phyloP scores from a whole-genome alignment of 2,113 vertebrate genomes.

The Caranx ignobilis region DNA sequence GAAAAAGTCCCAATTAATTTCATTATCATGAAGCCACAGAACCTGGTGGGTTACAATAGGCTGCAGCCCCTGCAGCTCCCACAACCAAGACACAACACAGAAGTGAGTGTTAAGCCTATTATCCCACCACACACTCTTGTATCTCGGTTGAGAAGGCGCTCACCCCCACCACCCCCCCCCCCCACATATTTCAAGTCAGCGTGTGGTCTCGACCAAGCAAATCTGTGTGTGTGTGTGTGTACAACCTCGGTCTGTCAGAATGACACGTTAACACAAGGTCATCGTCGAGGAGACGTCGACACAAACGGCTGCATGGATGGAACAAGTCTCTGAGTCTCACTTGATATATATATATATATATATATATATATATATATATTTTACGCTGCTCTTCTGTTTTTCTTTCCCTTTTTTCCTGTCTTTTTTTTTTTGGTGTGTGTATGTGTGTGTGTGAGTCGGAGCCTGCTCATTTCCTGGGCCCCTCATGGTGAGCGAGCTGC shows the following conservation, averaged over 20 bases:
- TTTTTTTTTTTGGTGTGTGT: not conserved
- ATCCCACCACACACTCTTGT: slow-evolving; percentile 60
- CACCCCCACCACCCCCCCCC: slow-evolving; percentile 21
- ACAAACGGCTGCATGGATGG: slow-evolving; percentile 33
- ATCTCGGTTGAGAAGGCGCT: slow-evolving; percentile 55
- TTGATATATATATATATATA: slow-evolving; percentile 16
- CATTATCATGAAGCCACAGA: slow-evolving; percentile 76
- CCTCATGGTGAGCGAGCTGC: slow-evolving; percentile 43
- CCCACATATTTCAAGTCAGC: slow-evolving; percentile 47
- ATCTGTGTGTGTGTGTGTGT: slow-evolving; percentile 32
- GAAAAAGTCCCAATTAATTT: slow-evolving; percentile 67
- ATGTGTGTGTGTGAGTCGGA: too few species aligned
- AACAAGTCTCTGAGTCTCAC: slow-evolving; percentile 38
- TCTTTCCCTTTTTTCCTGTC: not conserved
- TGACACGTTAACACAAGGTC: slow-evolving; percentile 61
- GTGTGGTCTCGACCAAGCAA: slow-evolving; percentile 50
- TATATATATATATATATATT: not conserved
- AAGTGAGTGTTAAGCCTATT: slow-evolving; percentile 67
- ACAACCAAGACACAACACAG: slow-evolving; percentile 59
- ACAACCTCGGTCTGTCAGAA: slow-evolving; percentile 13
- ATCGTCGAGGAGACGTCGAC: slow-evolving; percentile 30
- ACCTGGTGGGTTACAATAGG: slow-evolving; percentile 59
- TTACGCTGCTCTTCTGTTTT: slow-evolving; percentile 12
- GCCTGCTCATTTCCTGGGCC: slow-evolving; percentile 47
- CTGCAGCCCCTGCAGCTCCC: slow-evolving; percentile 53